Conservation (phyloP, 30 jellyfish, hydroid and myxozoan species). For the Nemopilema nomurai region DNA sequence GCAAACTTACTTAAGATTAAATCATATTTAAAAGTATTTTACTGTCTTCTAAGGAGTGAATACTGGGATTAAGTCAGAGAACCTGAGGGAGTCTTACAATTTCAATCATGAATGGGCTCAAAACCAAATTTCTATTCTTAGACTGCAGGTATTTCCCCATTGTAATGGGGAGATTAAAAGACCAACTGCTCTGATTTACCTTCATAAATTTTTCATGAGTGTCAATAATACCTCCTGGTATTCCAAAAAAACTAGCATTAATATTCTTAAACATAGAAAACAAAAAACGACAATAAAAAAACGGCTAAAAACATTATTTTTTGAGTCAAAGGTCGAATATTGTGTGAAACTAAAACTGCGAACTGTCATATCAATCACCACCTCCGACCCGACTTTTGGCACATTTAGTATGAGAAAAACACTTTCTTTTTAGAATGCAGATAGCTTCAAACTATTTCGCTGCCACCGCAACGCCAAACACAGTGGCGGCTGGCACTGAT, state of each 20-base stretch:
- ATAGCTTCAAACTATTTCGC: background rate
- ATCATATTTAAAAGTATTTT: background rate
- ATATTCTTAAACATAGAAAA: too few relatives aligned
- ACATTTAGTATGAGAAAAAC: background rate
- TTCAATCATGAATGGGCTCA: background rate
- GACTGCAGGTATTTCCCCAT: conserved; percentile 39
- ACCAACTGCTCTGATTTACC: conserved; percentile 40
- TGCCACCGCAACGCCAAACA: too few relatives aligned
- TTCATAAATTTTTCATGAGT: conserved; percentile 44
- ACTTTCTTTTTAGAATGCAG: background rate
- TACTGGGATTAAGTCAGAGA: background rate
- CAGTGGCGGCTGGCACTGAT: too few relatives aligned
- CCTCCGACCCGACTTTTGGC: background rate
- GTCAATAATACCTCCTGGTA: background rate
- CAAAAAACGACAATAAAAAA: too few relatives aligned
- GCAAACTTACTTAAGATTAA: background rate
- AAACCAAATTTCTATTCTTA: conserved; percentile 3
- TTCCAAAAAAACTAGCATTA: too few relatives aligned
- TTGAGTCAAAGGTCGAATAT: too few relatives aligned
- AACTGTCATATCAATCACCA: background rate
- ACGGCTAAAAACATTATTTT: too few relatives aligned
- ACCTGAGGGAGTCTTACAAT: background rate
- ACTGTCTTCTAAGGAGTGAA: background rate
- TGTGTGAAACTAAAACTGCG: background rate
- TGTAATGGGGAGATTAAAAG: conserved; percentile 41